A percentile compares a stretch with the other conserved stretches of the same genome.
phyloP scores from a whole-genome alignment of 2,797 vertebrate genomes.

The Takifugu ocellatus region DNA sequence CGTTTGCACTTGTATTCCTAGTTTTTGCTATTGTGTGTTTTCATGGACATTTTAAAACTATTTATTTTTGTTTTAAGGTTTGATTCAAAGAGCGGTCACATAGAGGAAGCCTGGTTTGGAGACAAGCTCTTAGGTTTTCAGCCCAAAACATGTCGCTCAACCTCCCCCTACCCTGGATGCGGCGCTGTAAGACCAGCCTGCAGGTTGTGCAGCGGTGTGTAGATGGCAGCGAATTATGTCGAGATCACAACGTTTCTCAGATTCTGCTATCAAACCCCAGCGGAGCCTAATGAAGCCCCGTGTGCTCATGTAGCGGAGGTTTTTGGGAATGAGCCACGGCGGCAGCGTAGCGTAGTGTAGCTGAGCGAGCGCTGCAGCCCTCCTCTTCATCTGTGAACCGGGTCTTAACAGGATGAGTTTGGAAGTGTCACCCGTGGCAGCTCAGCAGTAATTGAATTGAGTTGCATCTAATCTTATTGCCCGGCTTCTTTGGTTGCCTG shows the following conservation, averaged over 20 bases:
- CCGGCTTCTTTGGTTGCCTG: conserved; percentile 66
- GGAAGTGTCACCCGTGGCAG: conserved; percentile 77
- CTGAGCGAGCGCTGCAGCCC: conserved; percentile 51
- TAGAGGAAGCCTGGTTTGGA: conserved; percentile 2
- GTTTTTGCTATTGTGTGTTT: no score
- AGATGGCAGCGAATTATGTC: conserved; percentile 57
- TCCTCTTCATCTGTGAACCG: conserved; percentile 59
- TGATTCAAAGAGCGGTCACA: no score
- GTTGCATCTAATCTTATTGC: conserved; percentile 81
- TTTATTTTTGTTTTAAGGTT: no score
- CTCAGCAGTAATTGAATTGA: conserved; percentile 80
- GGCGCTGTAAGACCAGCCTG: conserved; percentile 31
- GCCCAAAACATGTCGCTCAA: conserved; percentile 17
- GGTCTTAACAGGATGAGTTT: conserved; percentile 81
- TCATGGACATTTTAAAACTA: no score
- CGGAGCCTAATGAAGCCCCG: conserved; percentile 41
- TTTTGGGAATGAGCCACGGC: conserved; percentile 52
- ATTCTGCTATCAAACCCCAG: conserved; percentile 48
- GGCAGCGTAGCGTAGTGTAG: conserved; percentile 36
- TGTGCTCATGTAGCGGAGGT: conserved; percentile 54
- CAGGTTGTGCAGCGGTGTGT: conserved; percentile 22
- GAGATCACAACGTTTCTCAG: conserved; percentile 38
- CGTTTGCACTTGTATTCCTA: no score
- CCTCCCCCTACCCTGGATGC: conserved; percentile 32
- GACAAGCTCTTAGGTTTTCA: not conserved